Evolutionary conservation across 2,888 invertebrate species (phyloP).

Genomic region (Steinernema carpocapsae): DNA sequence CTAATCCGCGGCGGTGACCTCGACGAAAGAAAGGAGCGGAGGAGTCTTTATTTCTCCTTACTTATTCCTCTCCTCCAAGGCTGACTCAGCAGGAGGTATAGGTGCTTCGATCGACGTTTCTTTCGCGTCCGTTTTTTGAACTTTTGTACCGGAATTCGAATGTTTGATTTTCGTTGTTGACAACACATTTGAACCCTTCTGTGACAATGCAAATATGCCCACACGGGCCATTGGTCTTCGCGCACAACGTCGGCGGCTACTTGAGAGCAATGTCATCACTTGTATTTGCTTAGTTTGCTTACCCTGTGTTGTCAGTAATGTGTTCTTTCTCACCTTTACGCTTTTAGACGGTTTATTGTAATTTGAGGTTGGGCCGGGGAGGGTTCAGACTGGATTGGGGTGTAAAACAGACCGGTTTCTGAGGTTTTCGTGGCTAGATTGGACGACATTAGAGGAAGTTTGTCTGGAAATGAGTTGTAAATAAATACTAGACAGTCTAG

Average conservation of each 20-base stretch:
- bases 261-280: slow-evolving; percentile 22
- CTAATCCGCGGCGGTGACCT: slow-evolving; percentile 12
- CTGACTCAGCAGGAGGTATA: background rate
- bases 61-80: background rate
- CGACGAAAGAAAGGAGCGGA: background rate
- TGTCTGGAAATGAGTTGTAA: too few relatives aligned
- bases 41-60: background rate
- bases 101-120: background rate
- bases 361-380: too few relatives aligned
- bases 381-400: too few relatives aligned
- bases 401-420: too few relatives aligned
- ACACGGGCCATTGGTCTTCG: slow-evolving; percentile 19
- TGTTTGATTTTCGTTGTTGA: background rate
- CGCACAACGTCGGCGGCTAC: background rate
- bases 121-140: background rate
- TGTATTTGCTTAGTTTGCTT: slow-evolving; percentile 18
- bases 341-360: too few relatives aligned
- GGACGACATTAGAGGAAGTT: too few relatives aligned
- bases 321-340: background rate
- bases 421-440: too few relatives aligned
- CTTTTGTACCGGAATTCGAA: too few relatives aligned
- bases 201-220: slow-evolving; percentile 26
- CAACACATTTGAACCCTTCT: slow-evolving; percentile 17
- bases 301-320: background rate
- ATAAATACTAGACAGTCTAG: too few relatives aligned